Conservation (phyloP, 2,797 vertebrate species). For the Thaleichthys pacificus region DNA sequence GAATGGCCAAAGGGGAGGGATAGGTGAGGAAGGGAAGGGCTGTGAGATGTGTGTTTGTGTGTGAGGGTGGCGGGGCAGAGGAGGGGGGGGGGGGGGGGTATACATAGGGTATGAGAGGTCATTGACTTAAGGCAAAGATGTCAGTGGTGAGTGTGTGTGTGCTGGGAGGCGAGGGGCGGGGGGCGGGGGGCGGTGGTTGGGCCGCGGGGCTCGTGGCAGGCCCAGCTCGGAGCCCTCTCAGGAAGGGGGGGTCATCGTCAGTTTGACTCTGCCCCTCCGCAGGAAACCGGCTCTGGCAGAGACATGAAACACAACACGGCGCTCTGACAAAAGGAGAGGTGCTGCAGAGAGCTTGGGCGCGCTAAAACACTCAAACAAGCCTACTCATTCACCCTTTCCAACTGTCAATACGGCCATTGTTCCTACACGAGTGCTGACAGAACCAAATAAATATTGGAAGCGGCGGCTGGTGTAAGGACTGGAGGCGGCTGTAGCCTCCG, state of each 20-base stretch:
- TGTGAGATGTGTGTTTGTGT: background rate
- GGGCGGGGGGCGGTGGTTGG: slow-evolving; percentile 62
- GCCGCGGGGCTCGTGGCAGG: slow-evolving; percentile 82
- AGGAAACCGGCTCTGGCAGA: slow-evolving; percentile 88
- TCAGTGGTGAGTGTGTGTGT: slow-evolving; percentile 1
- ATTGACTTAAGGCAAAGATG: background rate
- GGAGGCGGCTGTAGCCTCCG: slow-evolving; percentile 9
- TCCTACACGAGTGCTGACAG: slow-evolving; percentile 41
- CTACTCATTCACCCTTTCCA: slow-evolving; percentile 54
- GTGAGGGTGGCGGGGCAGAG: background rate
- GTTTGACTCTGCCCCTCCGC: slow-evolving; percentile 79
- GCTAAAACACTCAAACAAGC: slow-evolving; percentile 73
- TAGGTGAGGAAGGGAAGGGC: slow-evolving; percentile 53
- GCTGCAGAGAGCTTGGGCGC: slow-evolving; percentile 64
- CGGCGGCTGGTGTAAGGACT: slow-evolving; percentile 25
- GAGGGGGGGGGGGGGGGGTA: too few relatives aligned
- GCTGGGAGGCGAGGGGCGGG: background rate
- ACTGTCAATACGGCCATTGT: slow-evolving; percentile 69
- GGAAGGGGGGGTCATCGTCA: slow-evolving; percentile 84
- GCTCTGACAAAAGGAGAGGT: slow-evolving; percentile 68
- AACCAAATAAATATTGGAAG: slow-evolving; percentile 61
- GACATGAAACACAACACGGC: slow-evolving; percentile 91
- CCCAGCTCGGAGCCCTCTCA: slow-evolving; percentile 80
- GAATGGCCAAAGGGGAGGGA: slow-evolving; percentile 22
- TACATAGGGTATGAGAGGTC: slow-evolving; percentile 6